phyloP scores from a whole-genome alignment of 1,140 invertebrate genomes.

The Bombyx mandarina region DNA sequence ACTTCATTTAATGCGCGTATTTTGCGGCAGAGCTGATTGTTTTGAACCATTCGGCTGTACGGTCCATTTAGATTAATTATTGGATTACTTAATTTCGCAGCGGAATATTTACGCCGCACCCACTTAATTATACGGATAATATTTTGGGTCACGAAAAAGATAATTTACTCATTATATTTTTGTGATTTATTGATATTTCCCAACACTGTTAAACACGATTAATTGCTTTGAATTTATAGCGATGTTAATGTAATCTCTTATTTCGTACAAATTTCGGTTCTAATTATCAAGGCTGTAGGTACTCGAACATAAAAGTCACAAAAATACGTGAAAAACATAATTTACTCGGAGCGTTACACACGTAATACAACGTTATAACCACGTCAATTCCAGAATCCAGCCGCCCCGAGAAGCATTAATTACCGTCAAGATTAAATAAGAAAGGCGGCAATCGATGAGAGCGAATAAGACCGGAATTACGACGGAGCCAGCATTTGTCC shows the following conservation, averaged over 20 bases:
- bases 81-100: constrained; percentile 68
- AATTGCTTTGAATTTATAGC: no score
- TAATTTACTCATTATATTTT: neutral
- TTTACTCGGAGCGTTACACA: neutral
- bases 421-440: constrained; percentile 65
- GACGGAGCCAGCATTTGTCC: constrained; percentile 62
- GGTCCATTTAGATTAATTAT: constrained; percentile 72
- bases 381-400: constrained; percentile 18
- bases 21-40: constrained; percentile 69
- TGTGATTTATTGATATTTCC: no score
- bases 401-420: constrained; percentile 55
- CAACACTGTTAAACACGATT: no score
- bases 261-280: no score
- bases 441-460: constrained; percentile 57
- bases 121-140: constrained; percentile 1
- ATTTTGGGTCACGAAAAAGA: neutral
- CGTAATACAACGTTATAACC: constrained; percentile 7
- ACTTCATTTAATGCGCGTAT: constrained; percentile 71
- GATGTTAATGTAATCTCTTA: no score
- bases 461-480: constrained; percentile 62
- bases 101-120: constrained; percentile 19
- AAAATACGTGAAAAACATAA: neutral
- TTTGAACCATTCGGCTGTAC: constrained; percentile 69
- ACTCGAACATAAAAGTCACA: neutral
- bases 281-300: no score